Conservation (phyloP, 2,888 invertebrate genomes). For the Parasteatoda lunata region DNA sequence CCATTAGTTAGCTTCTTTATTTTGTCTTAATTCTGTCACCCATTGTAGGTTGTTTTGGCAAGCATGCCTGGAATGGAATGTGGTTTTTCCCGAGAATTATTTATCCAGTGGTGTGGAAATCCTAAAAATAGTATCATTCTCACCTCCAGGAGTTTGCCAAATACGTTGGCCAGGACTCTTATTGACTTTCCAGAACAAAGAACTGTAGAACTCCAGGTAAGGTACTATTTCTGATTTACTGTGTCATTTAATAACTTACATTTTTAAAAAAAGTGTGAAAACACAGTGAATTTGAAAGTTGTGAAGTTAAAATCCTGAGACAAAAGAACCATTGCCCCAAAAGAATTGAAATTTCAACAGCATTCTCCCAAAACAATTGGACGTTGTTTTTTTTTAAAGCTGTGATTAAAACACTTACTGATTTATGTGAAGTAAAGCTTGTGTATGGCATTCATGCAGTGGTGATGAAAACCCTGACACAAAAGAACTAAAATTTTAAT, state of each 20-base stretch:
- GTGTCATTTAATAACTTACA: neutral
- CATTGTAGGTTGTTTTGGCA: constrained; percentile 86
- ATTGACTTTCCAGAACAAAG: constrained; percentile 76
- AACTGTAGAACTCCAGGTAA: constrained; percentile 75
- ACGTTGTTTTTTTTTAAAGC: too few species aligned
- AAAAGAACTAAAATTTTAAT: too few species aligned
- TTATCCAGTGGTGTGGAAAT: constrained; percentile 94
- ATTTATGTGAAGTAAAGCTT: too few species aligned
- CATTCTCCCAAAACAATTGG: too few species aligned
- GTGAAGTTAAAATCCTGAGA: neutral
- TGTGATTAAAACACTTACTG: too few species aligned
- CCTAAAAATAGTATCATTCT: constrained; percentile 94
- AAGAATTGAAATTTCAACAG: too few species aligned
- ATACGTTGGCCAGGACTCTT: constrained; percentile 77
- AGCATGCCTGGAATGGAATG: constrained; percentile 96
- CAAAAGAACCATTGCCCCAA: neutral
- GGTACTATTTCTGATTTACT: neutral
- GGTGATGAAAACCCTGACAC: too few species aligned
- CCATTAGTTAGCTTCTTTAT: neutral
- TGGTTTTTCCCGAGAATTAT: constrained; percentile 95
- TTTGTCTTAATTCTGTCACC: constrained; percentile 32
- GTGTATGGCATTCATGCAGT: too few species aligned
- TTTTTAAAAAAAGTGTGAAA: neutral
- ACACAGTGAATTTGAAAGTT: neutral
- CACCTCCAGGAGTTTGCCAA: constrained; percentile 82